phyloP scores from a whole-genome alignment of 64 coral and sea anemone species.

The Pachyseris speciosa region DNA sequence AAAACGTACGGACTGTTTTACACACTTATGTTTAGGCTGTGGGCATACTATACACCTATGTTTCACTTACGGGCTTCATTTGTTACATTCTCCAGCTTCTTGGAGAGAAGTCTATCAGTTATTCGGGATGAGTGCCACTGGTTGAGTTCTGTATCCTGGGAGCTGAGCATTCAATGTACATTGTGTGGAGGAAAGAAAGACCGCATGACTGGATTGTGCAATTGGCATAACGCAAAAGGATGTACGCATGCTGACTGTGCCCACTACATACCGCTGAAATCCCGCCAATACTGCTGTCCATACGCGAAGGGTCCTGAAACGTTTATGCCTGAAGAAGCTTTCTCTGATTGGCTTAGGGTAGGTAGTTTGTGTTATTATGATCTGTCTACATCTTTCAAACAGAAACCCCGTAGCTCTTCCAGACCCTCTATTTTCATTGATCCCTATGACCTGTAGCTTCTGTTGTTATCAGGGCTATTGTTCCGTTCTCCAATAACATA shows the following conservation, averaged over 20 bases:
- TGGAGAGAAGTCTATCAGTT: not conserved
- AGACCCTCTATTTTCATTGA: no score
- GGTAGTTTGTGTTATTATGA: not conserved
- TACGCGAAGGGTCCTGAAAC: not conserved
- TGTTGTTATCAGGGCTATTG: no score
- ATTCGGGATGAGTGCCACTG: not conserved
- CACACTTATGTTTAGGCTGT: no score
- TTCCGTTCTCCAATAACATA: no score
- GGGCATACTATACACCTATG: not conserved
- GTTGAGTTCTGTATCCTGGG: not conserved
- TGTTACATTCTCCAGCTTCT: not conserved
- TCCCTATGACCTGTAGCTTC: no score
- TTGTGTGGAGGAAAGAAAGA: not conserved
- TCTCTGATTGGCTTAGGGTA: not conserved
- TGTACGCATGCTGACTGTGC: constrained; percentile 10
- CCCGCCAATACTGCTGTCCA: not conserved
- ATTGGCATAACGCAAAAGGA: not conserved
- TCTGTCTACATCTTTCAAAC: no score
- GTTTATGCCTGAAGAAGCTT: not conserved
- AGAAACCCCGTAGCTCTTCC: no score
- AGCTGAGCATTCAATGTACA: not conserved
- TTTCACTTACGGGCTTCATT: not conserved
- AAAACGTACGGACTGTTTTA: no score
- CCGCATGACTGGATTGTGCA: not conserved
- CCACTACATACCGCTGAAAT: constrained; percentile 3